Evolutionary conservation across 2,888 invertebrate genomes (phyloP), one percentile per base, ranked within the genome.

Genomic region (Tromatobia lineatoria): DNA sequence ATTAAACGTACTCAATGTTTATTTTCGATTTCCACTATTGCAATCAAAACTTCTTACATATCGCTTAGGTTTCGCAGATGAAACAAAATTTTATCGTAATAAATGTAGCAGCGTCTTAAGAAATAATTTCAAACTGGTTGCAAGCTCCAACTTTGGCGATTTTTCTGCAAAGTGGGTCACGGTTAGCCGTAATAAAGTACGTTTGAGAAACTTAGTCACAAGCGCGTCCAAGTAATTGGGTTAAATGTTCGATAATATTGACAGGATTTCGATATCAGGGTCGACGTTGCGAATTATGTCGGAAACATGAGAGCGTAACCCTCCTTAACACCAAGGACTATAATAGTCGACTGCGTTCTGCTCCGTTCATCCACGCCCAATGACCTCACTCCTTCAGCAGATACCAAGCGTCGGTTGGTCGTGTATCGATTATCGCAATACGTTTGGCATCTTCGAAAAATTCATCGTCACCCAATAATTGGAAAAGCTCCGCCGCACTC

Each of bases 231-330:
- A 61, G 69, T 73, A 80, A 77, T 80, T 80, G 74, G 77, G 74
- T 77, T 74, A 47, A 83, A 70, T 67, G 69, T 38, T 84, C 74
- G 80, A 84, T 84, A 69, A 67, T 78, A 64, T 80, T 69, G 83
- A 84, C 80, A 74, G 77, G 42, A 80, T 84, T 80, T 84, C 77
- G 69, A 84, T 84, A 84, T 77, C 77, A 78, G 77, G 52, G 61
- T 77, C 76, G 83, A 80, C 80, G 73, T 80, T 80, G 74, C 80
- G 83, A 80, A 80, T 80, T 80, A 74, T 84, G 79, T 80, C 64
- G 74, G 75, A 71, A 64, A 59, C 57, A 34, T 15, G 57, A 50
- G 42, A 20, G 74, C 57, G 61, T 66, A 69, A 78, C 25, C 54
- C 54, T 54, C 67, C 52, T 54, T 18, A 38, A 67, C 29, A 79